phyloP scores from a whole-genome alignment of 2,113 vertebrate species.

The Prionailurus viverrinus region DNA sequence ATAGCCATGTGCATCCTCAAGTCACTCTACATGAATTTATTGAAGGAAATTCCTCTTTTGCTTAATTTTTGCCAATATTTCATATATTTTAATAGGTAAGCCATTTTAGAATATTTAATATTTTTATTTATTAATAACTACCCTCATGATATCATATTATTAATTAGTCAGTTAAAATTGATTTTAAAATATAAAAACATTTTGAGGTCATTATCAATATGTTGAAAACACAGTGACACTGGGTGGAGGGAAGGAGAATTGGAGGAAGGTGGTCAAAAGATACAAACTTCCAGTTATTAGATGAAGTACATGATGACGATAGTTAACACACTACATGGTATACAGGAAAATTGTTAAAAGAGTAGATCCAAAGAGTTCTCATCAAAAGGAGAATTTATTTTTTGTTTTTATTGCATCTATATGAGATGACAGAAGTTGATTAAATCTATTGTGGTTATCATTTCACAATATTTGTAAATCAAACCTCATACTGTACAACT shows the following conservation, averaged over 20 bases:
- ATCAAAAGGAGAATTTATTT: neutral
- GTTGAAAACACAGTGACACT: neutral
- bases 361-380: neutral
- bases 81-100: neutral
- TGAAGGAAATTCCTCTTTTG: neutral
- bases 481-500: neutral
- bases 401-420: neutral
- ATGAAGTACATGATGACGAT: neutral
- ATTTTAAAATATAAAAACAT: constrained; percentile 2
- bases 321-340: neutral
- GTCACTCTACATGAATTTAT: constrained; percentile 4
- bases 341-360: neutral
- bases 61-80: constrained; percentile 1
- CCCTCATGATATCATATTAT: neutral
- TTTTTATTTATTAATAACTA: neutral
- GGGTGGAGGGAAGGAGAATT: neutral
- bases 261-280: neutral
- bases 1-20: neutral
- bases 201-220: neutral
- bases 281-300: neutral
- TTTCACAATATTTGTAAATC: neutral
- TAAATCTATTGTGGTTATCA: neutral
- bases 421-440: neutral
- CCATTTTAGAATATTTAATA: constrained; percentile 37
- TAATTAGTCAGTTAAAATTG: neutral